phyloP scores from a whole-genome alignment of 1,140 invertebrate genomes.

The Achatina immaculata region DNA sequence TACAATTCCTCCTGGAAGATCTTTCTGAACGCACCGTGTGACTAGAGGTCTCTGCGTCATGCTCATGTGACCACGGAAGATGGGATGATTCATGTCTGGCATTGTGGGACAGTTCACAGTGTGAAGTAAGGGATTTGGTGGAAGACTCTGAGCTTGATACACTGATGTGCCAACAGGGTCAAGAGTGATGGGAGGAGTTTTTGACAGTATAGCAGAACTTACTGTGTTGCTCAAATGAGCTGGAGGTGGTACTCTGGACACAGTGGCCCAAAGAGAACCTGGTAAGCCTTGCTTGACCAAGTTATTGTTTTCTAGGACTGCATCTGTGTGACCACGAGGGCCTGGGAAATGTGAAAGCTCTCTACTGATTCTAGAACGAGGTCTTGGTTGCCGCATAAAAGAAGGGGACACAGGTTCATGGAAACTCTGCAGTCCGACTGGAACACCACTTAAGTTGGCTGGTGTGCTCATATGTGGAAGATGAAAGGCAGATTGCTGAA shows the following conservation, averaged over 20 bases:
- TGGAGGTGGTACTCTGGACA: constrained; percentile 20
- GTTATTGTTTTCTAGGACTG: background rate
- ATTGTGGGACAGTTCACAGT: background rate
- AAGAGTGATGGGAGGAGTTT: constrained; percentile 15
- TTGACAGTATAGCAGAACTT: background rate
- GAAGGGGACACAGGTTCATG: background rate
- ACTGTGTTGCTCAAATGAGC: constrained; percentile 14
- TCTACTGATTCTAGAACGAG: background rate
- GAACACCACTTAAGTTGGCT: background rate
- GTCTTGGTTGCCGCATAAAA: background rate
- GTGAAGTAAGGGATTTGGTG: background rate
- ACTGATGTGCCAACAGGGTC: background rate
- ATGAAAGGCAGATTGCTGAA: background rate
- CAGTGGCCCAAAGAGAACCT: background rate
- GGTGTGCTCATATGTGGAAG: background rate
- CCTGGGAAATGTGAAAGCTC: background rate
- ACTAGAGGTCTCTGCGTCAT: background rate
- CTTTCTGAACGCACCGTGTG: constrained; percentile 25
- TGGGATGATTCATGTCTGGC: constrained; percentile 28
- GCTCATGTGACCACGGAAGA: background rate
- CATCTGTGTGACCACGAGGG: background rate
- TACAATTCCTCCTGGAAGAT: constrained; percentile 17
- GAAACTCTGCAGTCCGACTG: background rate
- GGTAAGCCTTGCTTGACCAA: background rate
- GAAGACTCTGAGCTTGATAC: constrained; percentile 16